Percentiles rank a stretch among this genome's conserved stretches.
These are phyloP conservation scores for Acanthopagrus latus DNA, from an alignment of 2,797 vertebrate species.

Conservation along the genomic window DNA sequence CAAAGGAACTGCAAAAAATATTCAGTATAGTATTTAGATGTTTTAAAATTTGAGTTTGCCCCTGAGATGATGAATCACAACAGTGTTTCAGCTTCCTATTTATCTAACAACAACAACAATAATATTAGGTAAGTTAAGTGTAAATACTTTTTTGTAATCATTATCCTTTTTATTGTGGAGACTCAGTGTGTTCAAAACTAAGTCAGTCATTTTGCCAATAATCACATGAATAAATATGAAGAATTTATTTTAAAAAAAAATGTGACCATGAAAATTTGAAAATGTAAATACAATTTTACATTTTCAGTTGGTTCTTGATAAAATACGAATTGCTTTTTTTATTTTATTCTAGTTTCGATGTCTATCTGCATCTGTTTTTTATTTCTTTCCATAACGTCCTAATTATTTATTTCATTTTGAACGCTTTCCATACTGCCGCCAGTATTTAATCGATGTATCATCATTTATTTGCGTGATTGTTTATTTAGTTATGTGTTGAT, in stretches of 20 bases:
- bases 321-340: constrained; percentile 3
- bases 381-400: not conserved
- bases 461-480: not conserved
- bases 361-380: not conserved
- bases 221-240: not conserved
- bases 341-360: not conserved
- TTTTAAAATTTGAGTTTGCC: not conserved
- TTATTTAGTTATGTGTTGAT: not conserved
- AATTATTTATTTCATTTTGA: not conserved
- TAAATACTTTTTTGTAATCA: not conserved
- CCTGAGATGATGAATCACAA: accelerated
- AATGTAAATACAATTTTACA: not conserved
- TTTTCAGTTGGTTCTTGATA: not conserved
- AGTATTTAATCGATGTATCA: no score
- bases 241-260: not conserved
- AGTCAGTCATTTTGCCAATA: not conserved
- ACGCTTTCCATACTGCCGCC: no score
- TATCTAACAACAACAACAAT: accelerated
- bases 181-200: not conserved
- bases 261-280: not conserved
- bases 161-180: not conserved
- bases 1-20: not conserved
- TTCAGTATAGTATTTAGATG: no score
- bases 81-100: not conserved
- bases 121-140: not conserved